Conservation (phyloP, 1,140 invertebrate species). For the Drosophila mojavensis region DNA sequence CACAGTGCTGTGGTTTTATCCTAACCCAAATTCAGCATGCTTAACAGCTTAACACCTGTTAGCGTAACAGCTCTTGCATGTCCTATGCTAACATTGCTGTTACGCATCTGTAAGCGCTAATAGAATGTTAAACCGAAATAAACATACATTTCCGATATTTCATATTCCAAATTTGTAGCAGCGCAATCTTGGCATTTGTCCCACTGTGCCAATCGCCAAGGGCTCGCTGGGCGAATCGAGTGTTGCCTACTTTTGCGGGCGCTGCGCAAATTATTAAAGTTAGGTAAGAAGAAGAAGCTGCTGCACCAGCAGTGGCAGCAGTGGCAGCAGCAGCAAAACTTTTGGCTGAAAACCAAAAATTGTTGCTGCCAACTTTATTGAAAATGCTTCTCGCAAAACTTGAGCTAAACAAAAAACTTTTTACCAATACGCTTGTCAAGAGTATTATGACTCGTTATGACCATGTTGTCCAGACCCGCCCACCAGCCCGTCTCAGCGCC, state of each 20-base stretch:
- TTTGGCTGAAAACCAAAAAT: constrained; percentile 30
- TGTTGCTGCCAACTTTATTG: constrained; percentile 47
- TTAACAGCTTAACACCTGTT: background rate
- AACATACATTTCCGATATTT: too few relatives aligned
- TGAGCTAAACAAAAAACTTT: constrained; percentile 24
- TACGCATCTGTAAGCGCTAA: background rate
- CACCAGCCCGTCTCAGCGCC: background rate
- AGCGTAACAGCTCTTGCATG: background rate
- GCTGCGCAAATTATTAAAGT: constrained; percentile 39
- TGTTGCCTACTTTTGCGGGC: constrained; percentile 46
- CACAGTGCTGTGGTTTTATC: too few relatives aligned
- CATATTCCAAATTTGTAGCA: too few relatives aligned
- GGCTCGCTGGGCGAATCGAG: background rate
- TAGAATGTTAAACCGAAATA: too few relatives aligned
- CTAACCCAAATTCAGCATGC: background rate
- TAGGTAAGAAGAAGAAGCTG: constrained; percentile 9
- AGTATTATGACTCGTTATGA: constrained; percentile 3
- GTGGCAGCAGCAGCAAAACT: background rate
- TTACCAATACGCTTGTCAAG: background rate
- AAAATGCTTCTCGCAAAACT: constrained; percentile 38
- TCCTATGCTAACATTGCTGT: background rate
- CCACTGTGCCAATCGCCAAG: too few relatives aligned
- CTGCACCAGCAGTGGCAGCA: background rate
- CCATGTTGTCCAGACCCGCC: background rate
- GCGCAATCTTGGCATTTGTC: too few relatives aligned